Evolutionary conservation across 2,888 invertebrate genomes (phyloP).

Genomic region (Chaetogeoica ovagalla): DNA sequence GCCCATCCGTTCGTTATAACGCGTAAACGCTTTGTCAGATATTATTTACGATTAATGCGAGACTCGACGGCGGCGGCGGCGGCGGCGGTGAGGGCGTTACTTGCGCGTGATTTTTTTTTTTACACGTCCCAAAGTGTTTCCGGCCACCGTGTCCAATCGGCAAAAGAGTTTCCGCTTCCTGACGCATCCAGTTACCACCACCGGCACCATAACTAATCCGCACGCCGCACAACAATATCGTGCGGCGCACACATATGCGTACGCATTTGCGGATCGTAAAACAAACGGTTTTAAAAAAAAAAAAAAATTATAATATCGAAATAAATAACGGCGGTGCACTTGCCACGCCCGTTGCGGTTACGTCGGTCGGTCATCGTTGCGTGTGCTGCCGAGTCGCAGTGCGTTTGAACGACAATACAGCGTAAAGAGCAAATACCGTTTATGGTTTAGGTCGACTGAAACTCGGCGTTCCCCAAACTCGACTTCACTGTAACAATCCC

Average conservation of each 20-base stretch:
- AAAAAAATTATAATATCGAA: background rate
- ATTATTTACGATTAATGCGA: slow-evolving; percentile 38
- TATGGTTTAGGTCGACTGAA: too few species aligned
- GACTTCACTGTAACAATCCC: too few species aligned
- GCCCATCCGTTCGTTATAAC: background rate
- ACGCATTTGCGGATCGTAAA: slow-evolving; percentile 31
- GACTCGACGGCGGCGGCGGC: too few species aligned
- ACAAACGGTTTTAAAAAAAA: background rate
- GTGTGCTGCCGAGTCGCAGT: too few species aligned
- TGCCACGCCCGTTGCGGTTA: too few species aligned
- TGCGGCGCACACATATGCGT: slow-evolving; percentile 14
- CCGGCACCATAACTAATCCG: slow-evolving; percentile 46
- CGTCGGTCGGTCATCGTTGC: background rate
- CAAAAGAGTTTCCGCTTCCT: slow-evolving; percentile 52
- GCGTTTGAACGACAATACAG: too few species aligned
- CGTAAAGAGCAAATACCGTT: too few species aligned
- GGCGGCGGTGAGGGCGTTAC: slow-evolving; percentile 46
- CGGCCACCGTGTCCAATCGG: slow-evolving; percentile 51
- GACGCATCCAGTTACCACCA: slow-evolving; percentile 45
- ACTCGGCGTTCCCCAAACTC: too few species aligned
- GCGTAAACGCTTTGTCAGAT: slow-evolving; percentile 14
- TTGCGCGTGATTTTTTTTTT: slow-evolving; percentile 46
- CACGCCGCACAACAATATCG: background rate
- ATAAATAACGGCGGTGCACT: background rate
- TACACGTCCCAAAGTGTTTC: slow-evolving; percentile 51